These are phyloP conservation scores for Pogonomyrmex californicus DNA, from an alignment of 1,140 invertebrate species.

Conservation along the genomic window DNA sequence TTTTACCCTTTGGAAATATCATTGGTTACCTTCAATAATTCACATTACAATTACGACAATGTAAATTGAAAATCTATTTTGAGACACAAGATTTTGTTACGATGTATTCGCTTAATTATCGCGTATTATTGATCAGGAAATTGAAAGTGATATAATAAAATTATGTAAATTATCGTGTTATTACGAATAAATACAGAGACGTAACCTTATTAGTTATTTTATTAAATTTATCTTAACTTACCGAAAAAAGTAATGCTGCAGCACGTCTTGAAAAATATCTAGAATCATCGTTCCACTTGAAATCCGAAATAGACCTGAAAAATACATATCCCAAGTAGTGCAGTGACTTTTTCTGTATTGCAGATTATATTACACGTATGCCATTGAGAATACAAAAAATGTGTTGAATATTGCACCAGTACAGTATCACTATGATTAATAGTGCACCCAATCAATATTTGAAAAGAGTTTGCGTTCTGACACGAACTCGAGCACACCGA, in stretches of 20 bases:
- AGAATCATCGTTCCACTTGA: constrained; percentile 88
- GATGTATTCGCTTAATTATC: neutral
- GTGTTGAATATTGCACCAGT: neutral
- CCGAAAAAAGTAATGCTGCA: constrained; percentile 89
- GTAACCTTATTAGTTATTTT: neutral
- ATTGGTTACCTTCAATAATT: neutral
- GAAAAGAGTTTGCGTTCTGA: neutral
- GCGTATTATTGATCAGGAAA: neutral
- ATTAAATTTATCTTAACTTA: constrained; percentile 81
- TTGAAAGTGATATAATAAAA: neutral
- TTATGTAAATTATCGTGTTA: neutral
- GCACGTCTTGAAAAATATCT: constrained; percentile 88
- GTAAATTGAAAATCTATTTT: neutral
- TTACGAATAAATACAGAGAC: neutral
- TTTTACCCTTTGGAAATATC: neutral
- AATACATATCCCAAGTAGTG: constrained; percentile 34
- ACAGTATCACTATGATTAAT: neutral
- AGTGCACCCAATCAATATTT: neutral
- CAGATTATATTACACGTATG: constrained; percentile 4
- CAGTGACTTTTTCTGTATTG: neutral
- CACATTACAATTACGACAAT: neutral
- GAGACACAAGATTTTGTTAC: constrained; percentile 15
- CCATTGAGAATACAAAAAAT: neutral
- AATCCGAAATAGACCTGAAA: constrained; percentile 88
- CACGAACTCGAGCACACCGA: neutral